Evolutionary conservation across 2,113 vertebrate species (phyloP), one percentile per base, ranked within the genome.

Genomic region (Perccottus glenii): DNA sequence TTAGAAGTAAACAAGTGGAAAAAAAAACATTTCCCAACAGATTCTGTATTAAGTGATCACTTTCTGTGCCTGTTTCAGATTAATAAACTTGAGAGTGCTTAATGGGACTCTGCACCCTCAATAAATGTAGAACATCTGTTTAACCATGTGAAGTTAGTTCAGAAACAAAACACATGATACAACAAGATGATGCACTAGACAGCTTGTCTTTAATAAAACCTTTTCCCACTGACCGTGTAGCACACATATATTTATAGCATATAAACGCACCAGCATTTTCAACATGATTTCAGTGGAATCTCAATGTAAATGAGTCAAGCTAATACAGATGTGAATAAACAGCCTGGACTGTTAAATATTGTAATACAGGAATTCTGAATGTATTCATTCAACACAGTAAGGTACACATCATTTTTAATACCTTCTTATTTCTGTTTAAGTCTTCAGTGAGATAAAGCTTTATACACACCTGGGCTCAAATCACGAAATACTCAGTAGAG

Each of bases 141-240:
- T 10, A 14, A 55, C 9, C 55, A 35, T 10, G 12, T 12, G 11
- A 60, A 38, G 56, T 35, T 50, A 27, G 42, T 64, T 36, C 50
- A 6, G 7, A 47, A 52, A 44, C 15, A 32, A 35, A 36, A 44
- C 19, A 12, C 11, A 60, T 4, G 47, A 7, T 8, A 64, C 44
- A 70, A 75, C 15, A 64, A 35, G 60, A 80, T 64, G 78, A 66
- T 9, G 36, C 2, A 82, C 70, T 81, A 75, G 73, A 88, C 68
- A 71, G 78, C 53, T 75, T 9, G 67, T 78, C 78, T 88, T 91
- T 91, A 89, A 88, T 91, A 85, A 87, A 87, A 89, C 84, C 79
- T 66, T 44, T 55, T 85, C 75, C 67, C 64, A 78, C 33, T 77
- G 81, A 81, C 73, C 74, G 76, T 84, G 67, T 36, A 80, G 80